Conservation (phyloP, 2,113 vertebrate species). For the Ploceus nigricollis region DNA sequence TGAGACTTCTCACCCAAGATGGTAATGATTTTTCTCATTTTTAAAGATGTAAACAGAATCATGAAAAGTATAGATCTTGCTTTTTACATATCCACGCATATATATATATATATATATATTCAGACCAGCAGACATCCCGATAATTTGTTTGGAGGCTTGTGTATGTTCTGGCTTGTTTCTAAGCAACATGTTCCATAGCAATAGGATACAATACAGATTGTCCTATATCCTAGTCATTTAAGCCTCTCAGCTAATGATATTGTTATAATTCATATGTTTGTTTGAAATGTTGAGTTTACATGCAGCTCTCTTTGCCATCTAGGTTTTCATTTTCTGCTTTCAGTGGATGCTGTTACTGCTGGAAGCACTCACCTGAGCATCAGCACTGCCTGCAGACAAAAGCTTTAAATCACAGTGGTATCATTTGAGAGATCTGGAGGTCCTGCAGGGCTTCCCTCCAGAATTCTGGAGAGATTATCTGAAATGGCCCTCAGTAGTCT, state of each 20-base stretch:
- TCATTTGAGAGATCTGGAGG: neutral
- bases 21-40: neutral
- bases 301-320: neutral
- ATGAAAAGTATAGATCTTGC: neutral
- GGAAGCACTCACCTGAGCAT: neutral
- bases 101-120: neutral
- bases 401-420: neutral
- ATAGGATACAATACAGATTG: neutral
- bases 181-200: constrained; percentile 39
- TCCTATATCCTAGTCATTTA: neutral
- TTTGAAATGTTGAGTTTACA: neutral
- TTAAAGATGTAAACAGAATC: neutral
- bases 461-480: neutral
- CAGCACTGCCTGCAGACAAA: neutral
- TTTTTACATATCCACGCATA: neutral
- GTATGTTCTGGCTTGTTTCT: constrained; percentile 37
- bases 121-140: neutral
- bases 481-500: neutral
- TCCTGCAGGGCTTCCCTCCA: neutral
- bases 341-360: neutral
- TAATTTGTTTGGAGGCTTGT: neutral
- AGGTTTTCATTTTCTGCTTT: neutral
- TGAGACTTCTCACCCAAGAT: neutral
- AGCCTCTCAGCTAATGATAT: neutral
- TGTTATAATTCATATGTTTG: neutral